Evolutionary conservation across 2,797 vertebrate genomes (phyloP).

Genomic region (Phrynocephalus guinanensis): DNA sequence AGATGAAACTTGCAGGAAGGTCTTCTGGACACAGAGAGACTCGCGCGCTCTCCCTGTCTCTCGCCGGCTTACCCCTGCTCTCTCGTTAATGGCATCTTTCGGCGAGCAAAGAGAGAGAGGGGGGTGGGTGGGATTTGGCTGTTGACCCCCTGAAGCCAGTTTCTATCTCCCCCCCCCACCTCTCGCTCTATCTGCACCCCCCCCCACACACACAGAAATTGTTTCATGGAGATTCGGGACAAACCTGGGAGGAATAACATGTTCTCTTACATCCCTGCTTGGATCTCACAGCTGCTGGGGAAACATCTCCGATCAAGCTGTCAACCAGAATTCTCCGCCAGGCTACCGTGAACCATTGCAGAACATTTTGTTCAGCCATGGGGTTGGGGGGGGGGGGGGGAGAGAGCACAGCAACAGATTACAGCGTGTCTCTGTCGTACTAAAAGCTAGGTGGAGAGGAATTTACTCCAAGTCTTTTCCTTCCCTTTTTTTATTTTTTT

Average conservation of each 20-base stretch:
- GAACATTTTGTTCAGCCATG: conserved; percentile 28
- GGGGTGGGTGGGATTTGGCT: neutral
- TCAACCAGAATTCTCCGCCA: conserved; percentile 53
- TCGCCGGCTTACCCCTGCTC: neutral
- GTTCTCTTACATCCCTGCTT: conserved; percentile 9
- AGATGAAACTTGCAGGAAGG: conserved; percentile 61
- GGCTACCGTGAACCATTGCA: conserved; percentile 40
- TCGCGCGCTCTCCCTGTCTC: neutral
- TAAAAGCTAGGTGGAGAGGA: neutral
- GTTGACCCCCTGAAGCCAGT: conserved; percentile 27
- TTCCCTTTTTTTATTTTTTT: neutral
- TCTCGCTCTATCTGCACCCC: neutral
- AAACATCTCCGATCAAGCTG: conserved; percentile 57
- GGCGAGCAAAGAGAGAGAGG: conserved; percentile 28
- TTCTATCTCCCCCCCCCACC: neutral
- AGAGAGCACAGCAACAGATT: conserved; percentile 3
- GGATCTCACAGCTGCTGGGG: conserved; percentile 35
- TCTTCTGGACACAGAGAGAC: neutral
- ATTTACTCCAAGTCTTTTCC: neutral
- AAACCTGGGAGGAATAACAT: conserved; percentile 28
- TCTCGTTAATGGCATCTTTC: conserved; percentile 26
- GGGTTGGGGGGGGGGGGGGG: neutral
- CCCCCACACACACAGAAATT: neutral
- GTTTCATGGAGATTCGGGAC: conserved; percentile 22
- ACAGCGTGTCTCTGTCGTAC: neutral